These are phyloP conservation scores for Echinarachnius parma DNA, from an alignment of 53 echinoderm and acorn worm genomes.

Conservation along the genomic window DNA sequence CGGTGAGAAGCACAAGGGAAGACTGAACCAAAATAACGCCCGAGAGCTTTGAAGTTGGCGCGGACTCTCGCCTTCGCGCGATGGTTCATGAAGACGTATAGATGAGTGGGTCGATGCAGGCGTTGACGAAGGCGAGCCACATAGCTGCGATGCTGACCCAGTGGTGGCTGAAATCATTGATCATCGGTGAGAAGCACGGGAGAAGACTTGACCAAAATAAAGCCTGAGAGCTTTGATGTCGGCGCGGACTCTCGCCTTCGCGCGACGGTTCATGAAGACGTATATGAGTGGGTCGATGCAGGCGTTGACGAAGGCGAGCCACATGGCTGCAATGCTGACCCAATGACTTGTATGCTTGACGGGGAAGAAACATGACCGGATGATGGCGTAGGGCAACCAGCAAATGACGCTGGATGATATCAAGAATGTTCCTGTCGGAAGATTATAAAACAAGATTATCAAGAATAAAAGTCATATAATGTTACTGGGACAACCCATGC, in stretches of 20 bases:
- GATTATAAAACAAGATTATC: not conserved
- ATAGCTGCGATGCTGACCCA: constrained; percentile 16
- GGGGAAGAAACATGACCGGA: constrained; percentile 32
- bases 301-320: constrained; percentile 30
- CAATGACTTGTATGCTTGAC: not conserved
- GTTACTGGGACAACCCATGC: too few species aligned
- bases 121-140: constrained; percentile 33
- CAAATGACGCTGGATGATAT: constrained; percentile 21
- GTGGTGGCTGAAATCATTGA: too few species aligned
- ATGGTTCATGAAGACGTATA: constrained; percentile 31
- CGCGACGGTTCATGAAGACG: constrained; percentile 29
- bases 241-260: constrained; percentile 3
- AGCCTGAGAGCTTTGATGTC: constrained; percentile 5
- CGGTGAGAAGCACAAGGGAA: too few species aligned
- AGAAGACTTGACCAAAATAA: too few species aligned
- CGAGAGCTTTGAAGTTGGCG: constrained; percentile 5
- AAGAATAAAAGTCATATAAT: not conserved
- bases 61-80: constrained; percentile 11
- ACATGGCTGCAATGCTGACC: constrained; percentile 17
- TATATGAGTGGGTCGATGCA: constrained; percentile 27
- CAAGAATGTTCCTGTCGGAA: constrained; percentile 15
- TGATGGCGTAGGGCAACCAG: constrained; percentile 33
- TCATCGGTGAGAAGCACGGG: too few species aligned
- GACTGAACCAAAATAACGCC: not conserved
- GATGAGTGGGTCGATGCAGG: constrained; percentile 26